Evolutionary conservation across 2,888 invertebrate species (phyloP), one percentile per base, ranked within the genome.

Genomic region (Drosophila kanekoi): DNA sequence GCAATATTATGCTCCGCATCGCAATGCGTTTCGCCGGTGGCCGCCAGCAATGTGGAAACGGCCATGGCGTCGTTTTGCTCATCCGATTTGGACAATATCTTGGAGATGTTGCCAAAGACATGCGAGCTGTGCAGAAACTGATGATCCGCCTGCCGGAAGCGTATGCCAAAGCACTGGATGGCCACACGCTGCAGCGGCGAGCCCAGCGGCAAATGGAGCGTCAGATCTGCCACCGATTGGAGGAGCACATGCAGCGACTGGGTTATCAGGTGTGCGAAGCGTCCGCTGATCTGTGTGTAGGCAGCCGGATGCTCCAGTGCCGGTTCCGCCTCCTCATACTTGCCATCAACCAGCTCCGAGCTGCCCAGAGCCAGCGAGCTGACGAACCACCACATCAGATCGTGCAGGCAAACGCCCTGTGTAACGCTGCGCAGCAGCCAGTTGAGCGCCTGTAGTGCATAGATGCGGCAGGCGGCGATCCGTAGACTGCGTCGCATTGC

Each of bases 311-410:
- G 97, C 65, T 96, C 96, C 16, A 92, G 62, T 0, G 92, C 91
- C 13, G 86, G 86, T 28, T 91, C 91, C 0, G 86, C 78, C 58
- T 91, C 91, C 33, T 90, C 91, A 16, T 81, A 81, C 40, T 90
- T 87, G 11, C 87, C 90, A 48, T 89, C 90, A 3, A 74, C 59
- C 23, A 81, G 62, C 41, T 94, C 94, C n/a, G 92, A 92, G 41
- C 94, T 94, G 23, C 92, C 92, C 53, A 93, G 86, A 3, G 96
- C 95, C 40, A 98, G 93, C 0, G 98, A 96, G 13, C 96, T 95
- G 20, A 98, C 97, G 91, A 98, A 98, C 96, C 98, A 98, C 99
- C 99, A 99, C 91, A 99, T 94, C 10, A 99, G 94, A 93, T 99
- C 99, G 87, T 99, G 98, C 18, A 99, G 94, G 90, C 97, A 96